Percentiles rank a stretch among this genome's conserved stretches.
phyloP scores from a whole-genome alignment of 2,888 invertebrate genomes.

The Aromia moschata region DNA sequence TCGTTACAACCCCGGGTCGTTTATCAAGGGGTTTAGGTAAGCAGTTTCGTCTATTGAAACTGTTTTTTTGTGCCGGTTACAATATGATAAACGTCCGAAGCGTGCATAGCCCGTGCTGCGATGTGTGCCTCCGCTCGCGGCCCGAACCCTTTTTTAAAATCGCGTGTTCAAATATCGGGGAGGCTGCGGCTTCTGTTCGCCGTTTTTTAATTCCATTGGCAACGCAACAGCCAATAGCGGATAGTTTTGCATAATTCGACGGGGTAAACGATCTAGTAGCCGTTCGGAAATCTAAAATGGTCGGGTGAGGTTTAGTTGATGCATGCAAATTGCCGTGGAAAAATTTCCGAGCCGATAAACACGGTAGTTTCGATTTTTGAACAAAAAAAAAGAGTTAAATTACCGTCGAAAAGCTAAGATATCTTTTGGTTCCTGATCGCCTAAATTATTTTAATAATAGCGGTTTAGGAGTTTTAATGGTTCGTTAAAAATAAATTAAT shows the following conservation, averaged over 20 bases:
- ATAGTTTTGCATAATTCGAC: slow-evolving; percentile 48
- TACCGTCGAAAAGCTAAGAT: too few relatives aligned
- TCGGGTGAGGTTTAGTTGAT: not conserved
- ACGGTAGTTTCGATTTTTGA: too few relatives aligned
- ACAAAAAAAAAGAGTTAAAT: too few relatives aligned
- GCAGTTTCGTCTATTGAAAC: slow-evolving; percentile 35
- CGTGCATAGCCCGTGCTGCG: slow-evolving; percentile 57
- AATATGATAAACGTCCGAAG: slow-evolving; percentile 54
- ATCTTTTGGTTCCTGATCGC: too few relatives aligned
- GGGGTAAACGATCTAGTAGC: slow-evolving; percentile 13
- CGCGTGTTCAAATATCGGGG: slow-evolving; percentile 54
- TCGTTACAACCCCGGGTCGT: slow-evolving; percentile 15
- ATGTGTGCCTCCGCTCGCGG: slow-evolving; percentile 50
- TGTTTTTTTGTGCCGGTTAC: slow-evolving; percentile 35
- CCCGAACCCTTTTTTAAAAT: slow-evolving; percentile 50
- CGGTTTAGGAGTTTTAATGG: too few relatives aligned
- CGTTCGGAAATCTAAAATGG: slow-evolving; percentile 22
- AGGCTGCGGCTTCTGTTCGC: slow-evolving; percentile 44
- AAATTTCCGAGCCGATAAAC: not conserved
- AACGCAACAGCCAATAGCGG: slow-evolving; percentile 42
- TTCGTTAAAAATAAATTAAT: too few relatives aligned
- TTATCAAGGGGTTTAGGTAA: slow-evolving; percentile 26
- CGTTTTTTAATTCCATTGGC: slow-evolving; percentile 46
- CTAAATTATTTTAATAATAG: too few relatives aligned
- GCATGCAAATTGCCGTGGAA: slow-evolving; percentile 2